Evolutionary conservation across 2,797 vertebrate species (phyloP).

Genomic region (Pangasius larnaudii): DNA sequence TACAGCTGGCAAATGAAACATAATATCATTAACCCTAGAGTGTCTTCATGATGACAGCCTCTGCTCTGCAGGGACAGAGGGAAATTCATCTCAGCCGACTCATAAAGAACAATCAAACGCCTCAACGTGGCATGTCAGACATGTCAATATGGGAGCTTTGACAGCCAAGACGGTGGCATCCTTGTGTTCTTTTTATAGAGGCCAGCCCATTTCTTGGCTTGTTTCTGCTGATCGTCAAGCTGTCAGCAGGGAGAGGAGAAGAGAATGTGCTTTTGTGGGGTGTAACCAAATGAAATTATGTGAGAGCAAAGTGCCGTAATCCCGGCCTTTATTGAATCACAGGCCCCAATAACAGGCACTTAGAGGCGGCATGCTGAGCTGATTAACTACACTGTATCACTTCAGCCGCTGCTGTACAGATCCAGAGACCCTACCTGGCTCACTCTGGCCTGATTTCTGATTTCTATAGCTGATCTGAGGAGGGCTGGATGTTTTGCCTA

Average conservation of each 20-base stretch:
- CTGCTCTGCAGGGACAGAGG: not conserved
- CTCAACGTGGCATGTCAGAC: not conserved
- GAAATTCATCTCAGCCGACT: not conserved
- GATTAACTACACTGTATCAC: conserved; percentile 45
- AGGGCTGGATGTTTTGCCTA: not conserved
- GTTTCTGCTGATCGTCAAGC: conserved; percentile 29
- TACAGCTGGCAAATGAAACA: conserved; percentile 20
- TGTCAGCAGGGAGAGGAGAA: conserved; percentile 28
- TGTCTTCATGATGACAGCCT: conserved; percentile 1
- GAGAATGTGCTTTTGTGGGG: conserved; percentile 28
- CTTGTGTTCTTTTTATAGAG: not conserved
- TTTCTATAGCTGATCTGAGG: conserved; percentile 22
- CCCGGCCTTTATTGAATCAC: conserved; percentile 55
- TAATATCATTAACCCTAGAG: conserved; percentile 23
- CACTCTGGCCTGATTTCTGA: not conserved
- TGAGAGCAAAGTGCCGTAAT: conserved; percentile 53
- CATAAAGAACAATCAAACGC: conserved; percentile 10
- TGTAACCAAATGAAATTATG: conserved; percentile 50
- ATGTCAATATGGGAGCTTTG: not conserved
- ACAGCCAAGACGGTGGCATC: not conserved
- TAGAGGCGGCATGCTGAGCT: conserved; percentile 48
- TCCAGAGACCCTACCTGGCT: not conserved
- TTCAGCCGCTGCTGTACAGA: conserved; percentile 20
- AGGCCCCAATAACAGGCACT: conserved; percentile 50
- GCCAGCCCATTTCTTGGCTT: not conserved